phyloP scores from a whole-genome alignment of 2,113 vertebrate species.

The Barbus barbus region DNA sequence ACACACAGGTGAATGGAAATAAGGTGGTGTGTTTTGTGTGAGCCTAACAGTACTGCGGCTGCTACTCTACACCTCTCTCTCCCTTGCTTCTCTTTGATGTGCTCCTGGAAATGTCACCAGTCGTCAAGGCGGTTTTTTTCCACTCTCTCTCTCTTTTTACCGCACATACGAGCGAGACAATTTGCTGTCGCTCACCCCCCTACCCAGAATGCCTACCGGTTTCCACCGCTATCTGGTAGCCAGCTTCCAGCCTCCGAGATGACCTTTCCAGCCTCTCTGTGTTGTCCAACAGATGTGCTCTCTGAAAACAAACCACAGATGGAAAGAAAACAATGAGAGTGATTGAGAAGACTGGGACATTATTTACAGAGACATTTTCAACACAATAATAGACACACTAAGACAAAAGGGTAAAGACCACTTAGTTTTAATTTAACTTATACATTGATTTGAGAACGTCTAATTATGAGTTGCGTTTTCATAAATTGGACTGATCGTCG shows the following conservation, averaged over 20 bases:
- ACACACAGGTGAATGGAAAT: constrained; percentile 78
- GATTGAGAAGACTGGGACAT: constrained; percentile 68
- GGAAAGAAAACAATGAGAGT: constrained; percentile 66
- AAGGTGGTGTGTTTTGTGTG: constrained; percentile 84
- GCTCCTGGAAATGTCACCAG: constrained; percentile 97
- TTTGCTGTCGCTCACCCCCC: constrained; percentile 89
- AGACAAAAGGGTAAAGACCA: neutral
- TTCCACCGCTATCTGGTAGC: constrained; percentile 99
- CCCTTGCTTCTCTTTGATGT: constrained; percentile 89
- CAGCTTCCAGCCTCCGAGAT: constrained; percentile 98
- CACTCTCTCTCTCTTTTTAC: constrained; percentile 61
- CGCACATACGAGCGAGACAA: constrained; percentile 92
- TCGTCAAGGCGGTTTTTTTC: constrained; percentile 81
- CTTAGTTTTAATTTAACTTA: constrained; percentile 7
- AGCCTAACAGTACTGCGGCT: constrained; percentile 86
- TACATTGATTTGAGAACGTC: neutral
- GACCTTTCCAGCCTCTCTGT: constrained; percentile 99
- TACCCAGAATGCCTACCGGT: constrained; percentile 90
- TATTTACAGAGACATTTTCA: constrained; percentile 59
- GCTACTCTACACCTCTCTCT: constrained; percentile 73
- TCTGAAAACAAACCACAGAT: constrained; percentile 85
- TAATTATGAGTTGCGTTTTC: neutral
- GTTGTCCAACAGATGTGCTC: constrained; percentile 99
- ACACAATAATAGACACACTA: constrained; percentile 51
- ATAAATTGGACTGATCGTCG: constrained; percentile 19